Evolutionary conservation across 2,113 vertebrate genomes (phyloP).

Genomic region (Eulemur rufifrons): DNA sequence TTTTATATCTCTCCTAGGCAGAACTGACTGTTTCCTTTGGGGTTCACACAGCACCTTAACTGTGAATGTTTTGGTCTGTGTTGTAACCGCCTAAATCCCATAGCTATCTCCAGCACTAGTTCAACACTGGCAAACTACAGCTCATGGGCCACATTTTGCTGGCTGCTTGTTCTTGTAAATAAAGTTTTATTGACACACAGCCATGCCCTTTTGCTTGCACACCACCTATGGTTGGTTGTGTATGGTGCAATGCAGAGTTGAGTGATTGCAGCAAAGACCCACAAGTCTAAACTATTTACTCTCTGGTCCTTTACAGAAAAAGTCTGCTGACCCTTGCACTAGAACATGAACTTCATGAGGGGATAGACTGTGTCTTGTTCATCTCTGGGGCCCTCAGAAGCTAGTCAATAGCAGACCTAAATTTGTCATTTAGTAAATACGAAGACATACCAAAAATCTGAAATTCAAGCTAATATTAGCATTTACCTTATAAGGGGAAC

Average conservation of each 20-base stretch:
- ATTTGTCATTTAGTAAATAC: not conserved
- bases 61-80: not conserved
- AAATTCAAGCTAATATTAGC: not conserved
- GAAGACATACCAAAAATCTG: not conserved
- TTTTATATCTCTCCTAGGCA: not conserved
- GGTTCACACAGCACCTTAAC: not conserved
- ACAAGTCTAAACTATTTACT: not conserved
- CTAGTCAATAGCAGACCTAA: not conserved
- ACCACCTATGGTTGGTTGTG: not conserved
- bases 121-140: not conserved
- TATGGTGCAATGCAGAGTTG: not conserved
- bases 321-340: not conserved
- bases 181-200: not conserved
- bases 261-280: not conserved
- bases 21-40: not conserved
- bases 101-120: not conserved
- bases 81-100: not conserved
- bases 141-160: not conserved
- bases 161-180: not conserved
- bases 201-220: not conserved
- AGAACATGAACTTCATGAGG: not conserved
- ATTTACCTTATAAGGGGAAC: slow-evolving; percentile 33
- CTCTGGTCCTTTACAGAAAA: not conserved
- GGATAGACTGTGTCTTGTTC: not conserved
- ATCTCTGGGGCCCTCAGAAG: not conserved